Base-by-base conservation (phyloP, 2,113 vertebrate genomes). In the Xiphias gladius region DNA sequence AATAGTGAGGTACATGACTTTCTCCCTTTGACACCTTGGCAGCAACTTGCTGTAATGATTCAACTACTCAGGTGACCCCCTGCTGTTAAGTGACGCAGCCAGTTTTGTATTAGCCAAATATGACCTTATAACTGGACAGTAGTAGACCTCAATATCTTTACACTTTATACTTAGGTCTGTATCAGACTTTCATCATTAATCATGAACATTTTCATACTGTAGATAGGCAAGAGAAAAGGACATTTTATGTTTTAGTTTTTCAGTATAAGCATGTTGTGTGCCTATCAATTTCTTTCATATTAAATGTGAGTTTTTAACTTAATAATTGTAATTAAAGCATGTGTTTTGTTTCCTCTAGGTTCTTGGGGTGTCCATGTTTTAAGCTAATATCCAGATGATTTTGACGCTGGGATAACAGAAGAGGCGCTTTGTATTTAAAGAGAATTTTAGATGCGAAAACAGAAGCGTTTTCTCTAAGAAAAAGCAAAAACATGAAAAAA, bases 331-430 rank as follows among this genome's bases (percentile, higher is more conserved):
- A 76, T 76, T 90, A 86, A 92, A 79, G 17, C 52, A 22, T 87
- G 1, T 86, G 78, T 70, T 86, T 87, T 87, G 55, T 93, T 94
- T 95, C 91, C 95, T 96, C 88, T 92, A 99, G 98, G 98, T 99
- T 95, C 97, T 99, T 89, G 98, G 98, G 85, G 98, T 99, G 94
- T 97, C 98, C 95, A 99, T 99, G 98, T 99, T 99, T 96, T 99
- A 97, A 98, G 96, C 96, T 96, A 87, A 86, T 89, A 83, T 91
- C 89, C 80, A 86, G 92, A 93, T 82, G 87, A 89, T 91, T 90
- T 91, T 88, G 91, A 92, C 16, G 89, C 91, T 93, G 93, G 96
- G 96, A 97, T 94, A 94, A 96, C 80, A 89, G 96, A 96, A 96
- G 96, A 97, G 95, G 94, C 96, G 96, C 97, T 98, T 97, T 98